Base-by-base conservation (phyloP, 2,797 vertebrate species). In the Acanthiza pusilla region DNA sequence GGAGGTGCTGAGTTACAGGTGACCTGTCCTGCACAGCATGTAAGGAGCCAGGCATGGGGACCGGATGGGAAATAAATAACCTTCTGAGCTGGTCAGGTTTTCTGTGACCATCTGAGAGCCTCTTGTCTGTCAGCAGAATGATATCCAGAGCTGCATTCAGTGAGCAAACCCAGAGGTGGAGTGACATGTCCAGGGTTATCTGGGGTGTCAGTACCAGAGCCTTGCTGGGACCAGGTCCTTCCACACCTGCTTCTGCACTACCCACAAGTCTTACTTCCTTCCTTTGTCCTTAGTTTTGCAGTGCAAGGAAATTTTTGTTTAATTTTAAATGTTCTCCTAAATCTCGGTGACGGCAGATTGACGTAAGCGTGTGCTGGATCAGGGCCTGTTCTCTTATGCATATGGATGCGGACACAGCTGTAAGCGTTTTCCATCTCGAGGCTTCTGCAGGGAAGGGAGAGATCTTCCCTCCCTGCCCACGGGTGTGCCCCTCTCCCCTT, bases 321-420 rank as follows among this genome's bases (percentile, higher is more conserved):
- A 40, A 93, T 95, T 96, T 94, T 54, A 58, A 95, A 92, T 34
- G 88, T 92, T 91, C 95, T 91, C 86, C 95, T 72, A 30, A 93
- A 71, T 95, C 78, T 94, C 29, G 65, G 95, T 96, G 95, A 95
- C 13, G 83, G 84, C 92, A 77, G 88, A 94, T 93, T 96, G 95
- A 97, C 92, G 93, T 71, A 96, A 96, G 89, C 40, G 4, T 89
- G 78, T 83, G 91, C 95, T 97, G 96, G 93, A 93, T 85, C 94
- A 79, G 93, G 94, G 92, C 95, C 93, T 95, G 78, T 53, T 96
- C 93, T 93, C 92, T 95, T 93, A 96, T 95, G 93, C 94, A 94
- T 93, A 92, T 94, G 95, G 95, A 93, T 96, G 84, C 1, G 5
- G 45, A 48, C 91, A 47, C 94, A 96, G 93, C 96, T 96, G 95